Conservation (phyloP, 2,113 vertebrate genomes). For the Solea senegalensis region DNA sequence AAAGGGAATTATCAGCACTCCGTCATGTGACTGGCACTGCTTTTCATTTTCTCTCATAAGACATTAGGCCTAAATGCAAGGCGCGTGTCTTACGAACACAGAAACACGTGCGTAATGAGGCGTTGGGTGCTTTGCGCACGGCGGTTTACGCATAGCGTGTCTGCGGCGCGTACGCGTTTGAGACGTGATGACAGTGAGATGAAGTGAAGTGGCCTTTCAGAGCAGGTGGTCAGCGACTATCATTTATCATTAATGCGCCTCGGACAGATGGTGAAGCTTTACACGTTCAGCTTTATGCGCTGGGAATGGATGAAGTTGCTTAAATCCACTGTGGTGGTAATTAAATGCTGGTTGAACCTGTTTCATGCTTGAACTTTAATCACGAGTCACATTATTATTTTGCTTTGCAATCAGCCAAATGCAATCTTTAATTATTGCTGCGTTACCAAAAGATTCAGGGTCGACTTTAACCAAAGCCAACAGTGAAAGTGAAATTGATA, state of each 20-base stretch:
- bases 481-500: no score
- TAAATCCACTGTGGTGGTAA: conserved; percentile 28
- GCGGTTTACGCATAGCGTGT: conserved; percentile 5
- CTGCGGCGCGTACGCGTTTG: not conserved
- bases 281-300: not conserved
- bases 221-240: conserved; percentile 43
- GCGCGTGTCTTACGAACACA: no score
- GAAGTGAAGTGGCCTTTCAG: not conserved
- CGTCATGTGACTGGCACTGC: not conserved
- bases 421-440: not conserved
- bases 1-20: not conserved
- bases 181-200: not conserved
- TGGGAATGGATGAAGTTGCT: conserved; percentile 17
- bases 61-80: not conserved
- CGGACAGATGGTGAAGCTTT: conserved; percentile 50
- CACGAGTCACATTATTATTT: not conserved
- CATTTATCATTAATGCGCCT: conserved; percentile 6
- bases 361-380: not conserved
- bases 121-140: conserved; percentile 4
- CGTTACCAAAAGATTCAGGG: no score
- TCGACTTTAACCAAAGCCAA: no score
- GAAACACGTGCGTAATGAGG: conserved; percentile 9
- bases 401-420: not conserved
- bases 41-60: not conserved
- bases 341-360: conserved; percentile 21